Conservation (phyloP, 2,113 vertebrate species). For the Epinephelus cyanopodus region DNA sequence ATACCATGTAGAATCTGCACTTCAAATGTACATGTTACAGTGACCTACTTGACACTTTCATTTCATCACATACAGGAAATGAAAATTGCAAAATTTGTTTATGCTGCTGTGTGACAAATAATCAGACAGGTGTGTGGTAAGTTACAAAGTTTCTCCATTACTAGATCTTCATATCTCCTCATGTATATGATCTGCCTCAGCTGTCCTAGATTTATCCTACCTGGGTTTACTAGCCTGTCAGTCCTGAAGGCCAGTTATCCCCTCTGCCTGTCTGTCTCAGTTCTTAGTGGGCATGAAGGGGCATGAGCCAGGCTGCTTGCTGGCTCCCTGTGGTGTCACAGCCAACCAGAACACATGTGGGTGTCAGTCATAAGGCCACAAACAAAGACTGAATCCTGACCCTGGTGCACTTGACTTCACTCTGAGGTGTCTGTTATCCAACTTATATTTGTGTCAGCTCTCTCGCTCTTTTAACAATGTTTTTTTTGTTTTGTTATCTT, state of each 20-base stretch:
- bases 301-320: conserved; percentile 63
- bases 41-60: conserved; percentile 12
- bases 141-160: not conserved
- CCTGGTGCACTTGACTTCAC: not conserved
- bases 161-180: not conserved
- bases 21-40: not conserved
- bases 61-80: not conserved
- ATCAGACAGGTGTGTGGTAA: not conserved
- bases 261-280: conserved; percentile 33
- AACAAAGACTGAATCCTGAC: conserved; percentile 56
- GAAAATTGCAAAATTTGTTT: not conserved
- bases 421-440: conserved; percentile 7
- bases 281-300: conserved; percentile 56
- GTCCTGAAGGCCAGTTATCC: conserved; percentile 9
- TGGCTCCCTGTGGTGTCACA: conserved; percentile 38
- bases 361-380: conserved; percentile 79
- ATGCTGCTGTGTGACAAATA: not conserved
- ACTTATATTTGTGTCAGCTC: not conserved
- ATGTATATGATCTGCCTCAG: conserved; percentile 28
- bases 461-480: not conserved
- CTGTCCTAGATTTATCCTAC: conserved; percentile 40
- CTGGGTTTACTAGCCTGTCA: conserved; percentile 47
- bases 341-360: conserved; percentile 77
- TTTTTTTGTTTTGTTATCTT: too few species aligned
- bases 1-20: not conserved